These are phyloP conservation scores for Ophthalmolycus amberensis DNA, from an alignment of 2,113 vertebrate genomes.

Conservation along the genomic window DNA sequence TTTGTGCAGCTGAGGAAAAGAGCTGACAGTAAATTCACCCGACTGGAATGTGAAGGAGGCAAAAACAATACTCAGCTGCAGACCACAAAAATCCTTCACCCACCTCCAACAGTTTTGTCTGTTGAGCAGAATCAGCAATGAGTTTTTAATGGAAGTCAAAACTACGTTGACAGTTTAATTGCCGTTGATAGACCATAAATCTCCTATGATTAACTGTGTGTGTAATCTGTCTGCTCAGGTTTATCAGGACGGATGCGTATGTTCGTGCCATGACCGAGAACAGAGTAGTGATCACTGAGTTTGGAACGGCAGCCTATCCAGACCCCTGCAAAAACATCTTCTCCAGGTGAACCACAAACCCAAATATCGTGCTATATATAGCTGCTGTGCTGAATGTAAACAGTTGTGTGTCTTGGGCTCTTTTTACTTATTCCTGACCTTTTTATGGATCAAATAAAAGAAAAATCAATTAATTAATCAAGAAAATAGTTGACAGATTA, in stretches of 20 bases:
- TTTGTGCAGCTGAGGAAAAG: slow-evolving; percentile 13
- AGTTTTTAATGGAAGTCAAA: neutral
- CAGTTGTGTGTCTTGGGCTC: neutral
- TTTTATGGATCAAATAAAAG: too few species aligned
- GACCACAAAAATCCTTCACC: neutral
- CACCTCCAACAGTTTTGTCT: neutral
- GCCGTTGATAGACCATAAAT: neutral
- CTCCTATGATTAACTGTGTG: neutral
- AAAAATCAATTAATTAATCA: neutral
- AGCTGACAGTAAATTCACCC: neutral
- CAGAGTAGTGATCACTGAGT: slow-evolving; percentile 94
- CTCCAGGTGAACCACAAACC: slow-evolving; percentile 87
- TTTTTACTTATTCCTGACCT: too few species aligned
- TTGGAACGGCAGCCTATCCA: slow-evolving; percentile 94
- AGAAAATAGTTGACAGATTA: neutral
- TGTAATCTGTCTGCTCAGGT: slow-evolving; percentile 79
- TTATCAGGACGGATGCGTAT: slow-evolving; percentile 90
- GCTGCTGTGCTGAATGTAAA: neutral
- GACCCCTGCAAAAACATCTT: slow-evolving; percentile 99
- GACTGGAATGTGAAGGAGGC: slow-evolving; percentile 8
- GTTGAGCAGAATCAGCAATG: neutral
- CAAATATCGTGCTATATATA: too few species aligned
- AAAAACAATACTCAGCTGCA: neutral
- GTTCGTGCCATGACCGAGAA: slow-evolving; percentile 96
- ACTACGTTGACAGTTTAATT: neutral